Percentiles rank a stretch among this genome's conserved stretches.
These are phyloP conservation scores for Abrostola triplasia DNA, from an alignment of 2,888 invertebrate genomes.

Conservation along the genomic window DNA sequence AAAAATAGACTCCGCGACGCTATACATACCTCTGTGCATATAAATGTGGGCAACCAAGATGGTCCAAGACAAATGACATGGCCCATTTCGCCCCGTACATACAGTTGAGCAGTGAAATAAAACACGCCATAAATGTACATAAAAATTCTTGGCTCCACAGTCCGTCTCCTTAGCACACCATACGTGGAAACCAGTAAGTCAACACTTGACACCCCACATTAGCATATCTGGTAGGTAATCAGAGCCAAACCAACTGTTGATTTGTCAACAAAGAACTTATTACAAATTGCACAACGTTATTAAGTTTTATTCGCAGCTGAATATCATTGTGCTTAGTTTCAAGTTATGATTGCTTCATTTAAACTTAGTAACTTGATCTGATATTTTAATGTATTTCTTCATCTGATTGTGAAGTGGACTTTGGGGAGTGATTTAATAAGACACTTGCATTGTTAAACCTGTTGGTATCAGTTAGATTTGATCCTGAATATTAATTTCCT, in stretches of 20 bases:
- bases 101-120: background rate
- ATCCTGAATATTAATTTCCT: conserved; percentile 35
- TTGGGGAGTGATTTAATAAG: conserved; percentile 38
- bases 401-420: conserved; percentile 21
- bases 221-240: conserved; percentile 60
- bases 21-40: too few relatives aligned
- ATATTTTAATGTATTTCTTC: conserved; percentile 51
- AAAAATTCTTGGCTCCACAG: background rate
- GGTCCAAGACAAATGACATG: background rate
- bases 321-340: conserved; percentile 52
- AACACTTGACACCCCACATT: conserved; percentile 50
- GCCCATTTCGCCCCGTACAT: background rate
- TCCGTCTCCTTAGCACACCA: conserved; percentile 14
- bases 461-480: conserved; percentile 34
- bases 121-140: background rate
- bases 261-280: conserved; percentile 66
- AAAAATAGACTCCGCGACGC: too few relatives aligned
- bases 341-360: conserved; percentile 51
- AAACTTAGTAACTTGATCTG: conserved; percentile 44
- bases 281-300: conserved; percentile 54
- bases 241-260: conserved; percentile 59
- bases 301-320: conserved; percentile 50
- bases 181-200: conserved; percentile 41
- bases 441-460: conserved; percentile 40
- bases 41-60: too few relatives aligned